Evolutionary conservation across 2,888 invertebrate genomes (phyloP).

Genomic region (Lobophora halterata): DNA sequence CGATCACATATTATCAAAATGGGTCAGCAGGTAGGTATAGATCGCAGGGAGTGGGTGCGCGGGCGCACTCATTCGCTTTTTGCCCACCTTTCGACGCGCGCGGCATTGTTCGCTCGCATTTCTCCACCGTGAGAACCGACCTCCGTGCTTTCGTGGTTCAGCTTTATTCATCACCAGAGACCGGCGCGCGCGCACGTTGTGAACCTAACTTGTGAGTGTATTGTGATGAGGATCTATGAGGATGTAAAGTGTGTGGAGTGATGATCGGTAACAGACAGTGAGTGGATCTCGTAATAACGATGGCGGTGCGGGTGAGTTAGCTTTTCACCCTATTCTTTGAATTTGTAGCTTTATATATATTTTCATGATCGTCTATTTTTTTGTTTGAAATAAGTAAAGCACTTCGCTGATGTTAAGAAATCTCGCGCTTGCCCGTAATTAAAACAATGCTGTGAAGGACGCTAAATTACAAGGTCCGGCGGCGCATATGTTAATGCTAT

Average conservation of each 20-base stretch:
- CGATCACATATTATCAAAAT: slow-evolving; percentile 54
- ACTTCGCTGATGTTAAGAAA: too few relatives aligned
- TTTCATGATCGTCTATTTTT: too few relatives aligned
- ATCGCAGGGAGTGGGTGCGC: slow-evolving; percentile 30
- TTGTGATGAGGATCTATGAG: slow-evolving; percentile 54
- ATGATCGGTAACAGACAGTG: slow-evolving; percentile 66
- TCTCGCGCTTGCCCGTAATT: too few relatives aligned
- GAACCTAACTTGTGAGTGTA: slow-evolving; percentile 13
- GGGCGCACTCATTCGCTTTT: slow-evolving; percentile 73
- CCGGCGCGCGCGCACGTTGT: slow-evolving; percentile 56
- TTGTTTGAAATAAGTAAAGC: too few relatives aligned
- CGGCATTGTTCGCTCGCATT: slow-evolving; percentile 74
- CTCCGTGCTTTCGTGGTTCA: slow-evolving; percentile 57
- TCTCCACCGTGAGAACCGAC: slow-evolving; percentile 75
- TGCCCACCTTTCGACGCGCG: slow-evolving; percentile 78
- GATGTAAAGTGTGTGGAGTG: slow-evolving; percentile 64
- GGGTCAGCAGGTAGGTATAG: slow-evolving; percentile 77
- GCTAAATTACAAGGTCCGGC: too few relatives aligned
- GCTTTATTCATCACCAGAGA: slow-evolving; percentile 51
- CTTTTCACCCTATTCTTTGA: slow-evolving; percentile 3
- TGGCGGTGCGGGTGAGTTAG: slow-evolving; percentile 55
- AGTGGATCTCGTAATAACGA: slow-evolving; percentile 48
- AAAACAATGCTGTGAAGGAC: too few relatives aligned
- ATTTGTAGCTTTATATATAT: too few relatives aligned
- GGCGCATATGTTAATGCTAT: too few relatives aligned